phyloP scores from a whole-genome alignment of 1,140 invertebrate genomes.

The Drosophila albomicans region DNA sequence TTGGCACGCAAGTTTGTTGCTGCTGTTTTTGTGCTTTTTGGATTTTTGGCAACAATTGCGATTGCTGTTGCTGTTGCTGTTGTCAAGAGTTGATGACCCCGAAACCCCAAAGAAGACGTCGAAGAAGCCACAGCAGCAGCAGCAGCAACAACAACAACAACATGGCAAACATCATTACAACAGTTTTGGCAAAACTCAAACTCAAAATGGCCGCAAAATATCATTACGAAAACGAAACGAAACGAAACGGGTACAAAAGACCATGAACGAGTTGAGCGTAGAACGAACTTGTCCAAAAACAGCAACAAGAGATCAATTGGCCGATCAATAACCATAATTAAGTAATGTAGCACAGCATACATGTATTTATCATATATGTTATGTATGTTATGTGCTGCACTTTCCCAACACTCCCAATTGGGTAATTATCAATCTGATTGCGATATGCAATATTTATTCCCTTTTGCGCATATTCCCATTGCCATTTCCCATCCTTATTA shows the following conservation, averaged over 20 bases:
- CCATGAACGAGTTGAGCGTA: constrained; percentile 26
- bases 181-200: constrained; percentile 45
- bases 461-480: background rate
- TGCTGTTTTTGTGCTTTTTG: constrained; percentile 14
- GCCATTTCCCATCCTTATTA: constrained; percentile 4
- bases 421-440: constrained; percentile 1
- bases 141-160: constrained; percentile 27
- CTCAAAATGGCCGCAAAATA: constrained; percentile 33
- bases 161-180: constrained; percentile 44
- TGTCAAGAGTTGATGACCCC: constrained; percentile 63
- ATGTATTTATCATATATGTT: background rate
- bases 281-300: constrained; percentile 17
- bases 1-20: constrained; percentile 40
- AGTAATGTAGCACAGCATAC: constrained; percentile 8
- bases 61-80: constrained; percentile 17
- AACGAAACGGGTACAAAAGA: constrained; percentile 6
- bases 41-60: constrained; percentile 44
- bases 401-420: background rate
- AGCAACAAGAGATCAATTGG: constrained; percentile 6
- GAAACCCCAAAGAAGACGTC: constrained; percentile 63
- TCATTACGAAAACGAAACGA: constrained; percentile 33
- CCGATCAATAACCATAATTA: constrained; percentile 32
- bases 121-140: constrained; percentile 32
- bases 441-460: background rate
- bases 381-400: too few relatives aligned